Base-by-base conservation (phyloP, 2,888 invertebrate species). In the Tolmerus cingulatus region DNA sequence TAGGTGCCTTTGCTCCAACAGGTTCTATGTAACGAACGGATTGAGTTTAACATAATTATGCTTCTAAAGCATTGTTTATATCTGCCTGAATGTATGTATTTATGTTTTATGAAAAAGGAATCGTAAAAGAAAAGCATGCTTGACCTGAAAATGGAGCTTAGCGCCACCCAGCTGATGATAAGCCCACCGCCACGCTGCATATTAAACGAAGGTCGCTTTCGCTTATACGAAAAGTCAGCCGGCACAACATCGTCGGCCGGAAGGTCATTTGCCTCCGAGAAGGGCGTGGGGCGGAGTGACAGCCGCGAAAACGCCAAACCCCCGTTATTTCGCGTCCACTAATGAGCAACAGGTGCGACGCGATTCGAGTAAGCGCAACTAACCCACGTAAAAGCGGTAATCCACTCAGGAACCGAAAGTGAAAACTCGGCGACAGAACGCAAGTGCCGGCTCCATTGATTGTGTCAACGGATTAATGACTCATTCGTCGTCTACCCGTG, bases 1-100 rank as follows among this genome's bases (percentile, higher is more conserved):
- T 95, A 88, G 95, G 95, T 78, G 95, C 93, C 91, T 95, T 95
- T 88, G 94, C 94, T 91, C 95, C 95, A 88, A 95, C 94, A 8
- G 95, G 95, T 91, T 95, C 95, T 95, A 93, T 85, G 89, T 89
- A 89, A 91, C 90, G 90, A 89, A 40, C 87, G 51, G 40, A 1
- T 34, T 37, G n/a, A 43, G 12, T 12, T 19, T 78, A 43, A 27
- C n/a, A 14, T 43, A 23, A 78, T n/a, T 43, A 51, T n/a, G 51
- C 51, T 51, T 0, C 7, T 51, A n/a, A n/a, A 51, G 51, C 51
- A 5, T 5, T 66, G 2, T 66, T 66, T 66, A 0, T 2, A 27
- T 66, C 23, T 66, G 66, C 66, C 66, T 66, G 66, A 66, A 66
- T 27, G 40, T 12, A 40, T 40, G 34, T 3, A 34, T 34, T 3